Conservation (phyloP, 2,888 invertebrate genomes). For the Sialis lutaria region DNA sequence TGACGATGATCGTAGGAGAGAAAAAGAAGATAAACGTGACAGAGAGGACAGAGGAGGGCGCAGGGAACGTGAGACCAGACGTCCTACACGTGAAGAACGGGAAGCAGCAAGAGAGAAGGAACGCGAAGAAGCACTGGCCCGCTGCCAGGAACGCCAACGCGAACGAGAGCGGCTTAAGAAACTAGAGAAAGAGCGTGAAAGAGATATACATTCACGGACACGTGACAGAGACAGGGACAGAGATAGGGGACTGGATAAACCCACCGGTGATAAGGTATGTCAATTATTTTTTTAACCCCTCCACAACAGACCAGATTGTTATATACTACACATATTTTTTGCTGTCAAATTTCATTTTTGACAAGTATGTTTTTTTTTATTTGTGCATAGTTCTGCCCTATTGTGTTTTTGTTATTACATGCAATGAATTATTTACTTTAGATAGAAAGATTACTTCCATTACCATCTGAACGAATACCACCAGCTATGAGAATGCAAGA, state of each 20-base stretch:
- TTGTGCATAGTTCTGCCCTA: too few relatives aligned
- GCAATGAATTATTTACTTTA: too few relatives aligned
- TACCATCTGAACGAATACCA: conserved; percentile 41
- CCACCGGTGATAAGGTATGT: conserved; percentile 29
- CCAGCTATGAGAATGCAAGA: conserved; percentile 34
- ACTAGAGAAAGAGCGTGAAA: conserved; percentile 32
- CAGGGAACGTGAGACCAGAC: conserved; percentile 29
- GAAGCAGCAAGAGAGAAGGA: conserved; percentile 42
- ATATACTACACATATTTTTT: too few relatives aligned
- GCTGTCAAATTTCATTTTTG: too few relatives aligned
- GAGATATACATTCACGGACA: conserved; percentile 26
- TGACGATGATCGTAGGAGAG: conserved; percentile 38
- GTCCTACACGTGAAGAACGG: conserved; percentile 32
- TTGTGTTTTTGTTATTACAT: too few relatives aligned
- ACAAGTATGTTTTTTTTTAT: too few relatives aligned
- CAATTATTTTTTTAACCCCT: too few relatives aligned
- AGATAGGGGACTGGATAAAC: conserved; percentile 41
- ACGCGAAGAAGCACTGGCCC: conserved; percentile 42
- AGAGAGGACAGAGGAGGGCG: conserved; percentile 23
- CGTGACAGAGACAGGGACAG: conserved; percentile 31
- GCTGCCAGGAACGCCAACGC: conserved; percentile 43
- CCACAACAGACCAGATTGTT: too few relatives aligned
- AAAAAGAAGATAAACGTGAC: conserved; percentile 35
- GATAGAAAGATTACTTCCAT: conserved; percentile 38
- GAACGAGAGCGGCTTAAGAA: conserved; percentile 32